Evolutionary conservation across 1,140 invertebrate species (phyloP).

Genomic region (Argopecten irradians): DNA sequence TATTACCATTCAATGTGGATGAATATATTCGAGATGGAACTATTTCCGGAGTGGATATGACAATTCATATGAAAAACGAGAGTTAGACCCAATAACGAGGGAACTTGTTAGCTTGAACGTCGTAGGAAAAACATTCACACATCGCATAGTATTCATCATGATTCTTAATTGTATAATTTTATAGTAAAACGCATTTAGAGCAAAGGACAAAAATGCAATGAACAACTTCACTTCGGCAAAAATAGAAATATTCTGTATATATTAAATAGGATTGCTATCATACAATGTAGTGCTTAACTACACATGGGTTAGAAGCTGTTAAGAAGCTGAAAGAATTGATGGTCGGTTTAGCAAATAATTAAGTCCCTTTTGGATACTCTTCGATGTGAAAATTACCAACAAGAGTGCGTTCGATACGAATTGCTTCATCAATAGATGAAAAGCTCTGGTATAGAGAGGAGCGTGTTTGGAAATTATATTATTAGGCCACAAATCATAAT

Average conservation of each 20-base stretch:
- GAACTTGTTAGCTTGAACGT: not conserved
- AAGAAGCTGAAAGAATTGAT: not conserved
- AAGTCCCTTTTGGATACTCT: not conserved
- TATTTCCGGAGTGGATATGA: not conserved
- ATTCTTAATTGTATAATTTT: no score
- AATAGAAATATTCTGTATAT: not conserved
- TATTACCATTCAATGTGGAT: no score
- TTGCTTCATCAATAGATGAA: not conserved
- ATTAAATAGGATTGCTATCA: not conserved
- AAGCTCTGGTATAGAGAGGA: not conserved
- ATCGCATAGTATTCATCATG: no score
- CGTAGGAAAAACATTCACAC: not conserved
- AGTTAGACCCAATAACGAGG: not conserved
- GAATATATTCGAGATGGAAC: not conserved
- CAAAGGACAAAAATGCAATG: no score
- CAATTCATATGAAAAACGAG: not conserved
- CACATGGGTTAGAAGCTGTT: not conserved
- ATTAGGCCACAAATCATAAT: not conserved
- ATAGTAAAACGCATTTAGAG: no score
- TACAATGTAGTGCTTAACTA: not conserved
- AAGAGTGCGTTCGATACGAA: slow-evolving; percentile 20
- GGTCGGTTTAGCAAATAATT: not conserved
- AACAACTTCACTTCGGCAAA: no score
- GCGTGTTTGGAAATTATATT: not conserved
- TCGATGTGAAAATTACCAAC: not conserved